Evolutionary conservation across 2,113 vertebrate species (phyloP).

Genomic region (Formicarius rufipectus): DNA sequence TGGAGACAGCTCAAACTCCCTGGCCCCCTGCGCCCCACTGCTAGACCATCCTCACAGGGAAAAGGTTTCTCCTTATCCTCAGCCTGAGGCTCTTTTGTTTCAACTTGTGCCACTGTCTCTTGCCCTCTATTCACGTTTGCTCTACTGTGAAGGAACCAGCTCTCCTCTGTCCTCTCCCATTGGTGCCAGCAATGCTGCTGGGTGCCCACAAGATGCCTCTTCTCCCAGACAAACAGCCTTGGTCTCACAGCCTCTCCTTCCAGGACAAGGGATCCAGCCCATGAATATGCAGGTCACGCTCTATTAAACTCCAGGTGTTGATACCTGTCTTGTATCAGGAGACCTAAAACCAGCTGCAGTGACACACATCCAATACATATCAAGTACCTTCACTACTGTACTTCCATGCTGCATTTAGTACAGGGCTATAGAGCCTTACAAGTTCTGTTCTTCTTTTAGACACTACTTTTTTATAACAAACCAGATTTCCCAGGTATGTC

Average conservation of each 20-base stretch:
- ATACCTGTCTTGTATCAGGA: accelerated
- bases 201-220: background rate
- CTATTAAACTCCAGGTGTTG: background rate
- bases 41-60: background rate
- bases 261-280: background rate
- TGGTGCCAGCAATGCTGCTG: accelerated
- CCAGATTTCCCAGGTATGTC: background rate
- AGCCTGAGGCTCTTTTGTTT: background rate
- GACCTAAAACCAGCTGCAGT: background rate
- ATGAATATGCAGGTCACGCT: accelerated
- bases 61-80: background rate
- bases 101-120: background rate
- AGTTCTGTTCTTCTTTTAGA: background rate
- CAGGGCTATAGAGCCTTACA: background rate
- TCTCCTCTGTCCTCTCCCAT: accelerated
- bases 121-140: accelerated
- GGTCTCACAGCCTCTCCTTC: background rate
- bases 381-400: background rate
- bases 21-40: too few relatives aligned
- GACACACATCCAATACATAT: background rate
- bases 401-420: background rate
- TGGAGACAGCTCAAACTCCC: background rate
- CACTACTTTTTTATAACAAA: background rate
- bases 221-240: background rate
- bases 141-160: background rate